phyloP scores from a whole-genome alignment of 2,113 vertebrate genomes.

The Sciurus niger region DNA sequence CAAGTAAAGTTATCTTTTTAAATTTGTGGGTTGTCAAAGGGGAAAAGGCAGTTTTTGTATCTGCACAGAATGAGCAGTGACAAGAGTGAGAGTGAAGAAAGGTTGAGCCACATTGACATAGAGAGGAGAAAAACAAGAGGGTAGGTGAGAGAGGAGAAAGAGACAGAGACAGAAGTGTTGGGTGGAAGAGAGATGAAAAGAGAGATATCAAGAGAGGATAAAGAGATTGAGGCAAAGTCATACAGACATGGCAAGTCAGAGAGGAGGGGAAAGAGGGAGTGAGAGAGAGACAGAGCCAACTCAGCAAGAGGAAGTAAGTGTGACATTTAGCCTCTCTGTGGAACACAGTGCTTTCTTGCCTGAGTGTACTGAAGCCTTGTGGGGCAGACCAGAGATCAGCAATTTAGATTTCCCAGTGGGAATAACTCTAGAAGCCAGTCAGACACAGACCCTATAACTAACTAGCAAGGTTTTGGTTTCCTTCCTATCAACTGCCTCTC shows the following conservation, averaged over 20 bases:
- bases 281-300: background rate
- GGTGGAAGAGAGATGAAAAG: background rate
- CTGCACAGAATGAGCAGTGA: background rate
- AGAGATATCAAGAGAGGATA: background rate
- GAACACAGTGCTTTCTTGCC: background rate
- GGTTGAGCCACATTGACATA: background rate
- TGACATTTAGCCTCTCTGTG: background rate
- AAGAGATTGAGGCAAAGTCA: background rate
- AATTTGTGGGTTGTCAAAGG: slow-evolving; percentile 1
- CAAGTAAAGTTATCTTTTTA: slow-evolving; percentile 55
- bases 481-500: background rate
- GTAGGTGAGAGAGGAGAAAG: background rate
- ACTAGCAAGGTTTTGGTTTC: background rate
- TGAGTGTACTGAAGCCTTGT: background rate
- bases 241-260: background rate
- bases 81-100: background rate
- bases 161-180: background rate
- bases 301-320: background rate
- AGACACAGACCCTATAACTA: background rate
- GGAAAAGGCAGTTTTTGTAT: slow-evolving; percentile 1
- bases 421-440: background rate
- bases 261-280: background rate
- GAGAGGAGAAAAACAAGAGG: background rate
- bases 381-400: background rate
- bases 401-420: background rate